These are phyloP conservation scores for Trachelus stipa DNA, from an alignment of 2,888 invertebrate species.

Conservation along the genomic window DNA sequence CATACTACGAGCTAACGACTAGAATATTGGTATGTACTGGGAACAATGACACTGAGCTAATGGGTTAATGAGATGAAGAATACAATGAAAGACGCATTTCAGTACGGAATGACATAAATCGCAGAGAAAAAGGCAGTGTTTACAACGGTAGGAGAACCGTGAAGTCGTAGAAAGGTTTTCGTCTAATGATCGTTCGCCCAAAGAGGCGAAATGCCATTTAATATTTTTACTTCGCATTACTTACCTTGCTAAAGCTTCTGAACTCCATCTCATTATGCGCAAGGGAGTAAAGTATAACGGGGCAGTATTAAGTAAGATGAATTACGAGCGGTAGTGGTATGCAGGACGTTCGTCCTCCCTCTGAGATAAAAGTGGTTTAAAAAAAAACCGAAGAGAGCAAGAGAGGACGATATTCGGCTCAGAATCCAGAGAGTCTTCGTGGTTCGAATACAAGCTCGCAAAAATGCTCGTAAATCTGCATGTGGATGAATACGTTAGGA, in stretches of 20 bases:
- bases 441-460: neutral
- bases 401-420: neutral
- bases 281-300: neutral
- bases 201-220: neutral
- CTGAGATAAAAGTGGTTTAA: neutral
- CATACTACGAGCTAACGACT: neutral
- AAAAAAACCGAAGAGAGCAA: neutral
- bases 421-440: neutral
- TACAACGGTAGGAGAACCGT: neutral
- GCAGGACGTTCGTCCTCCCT: neutral
- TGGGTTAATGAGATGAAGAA: neutral
- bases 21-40: neutral
- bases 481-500: neutral
- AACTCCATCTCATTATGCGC: conserved; percentile 10
- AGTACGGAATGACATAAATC: neutral
- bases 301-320: conserved; percentile 13
- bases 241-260: conserved; percentile 6
- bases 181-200: neutral
- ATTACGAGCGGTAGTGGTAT: neutral
- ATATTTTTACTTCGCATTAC: neutral
- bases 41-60: neutral
- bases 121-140: neutral
- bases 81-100: neutral
- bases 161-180: neutral
- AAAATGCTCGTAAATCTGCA: neutral